Conservation (phyloP, 2,888 invertebrate species). For the Pseudococcus jackbeardsleyi region DNA sequence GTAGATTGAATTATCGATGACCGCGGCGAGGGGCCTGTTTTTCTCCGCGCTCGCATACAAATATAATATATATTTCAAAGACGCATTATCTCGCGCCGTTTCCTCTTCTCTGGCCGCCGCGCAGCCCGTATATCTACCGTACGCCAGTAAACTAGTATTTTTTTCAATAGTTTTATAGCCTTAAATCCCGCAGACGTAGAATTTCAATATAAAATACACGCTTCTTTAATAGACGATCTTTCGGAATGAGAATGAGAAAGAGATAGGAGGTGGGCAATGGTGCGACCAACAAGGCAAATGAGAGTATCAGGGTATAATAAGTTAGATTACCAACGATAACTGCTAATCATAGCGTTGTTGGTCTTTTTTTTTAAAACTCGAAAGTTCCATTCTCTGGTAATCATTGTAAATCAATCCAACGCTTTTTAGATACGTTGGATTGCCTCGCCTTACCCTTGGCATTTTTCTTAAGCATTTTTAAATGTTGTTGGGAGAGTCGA, state of each 20-base stretch:
- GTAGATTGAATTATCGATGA: conserved; percentile 62
- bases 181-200: conserved; percentile 60
- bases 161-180: conserved; percentile 61
- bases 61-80: conserved; percentile 41
- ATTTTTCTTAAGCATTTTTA: not conserved
- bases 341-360: conserved; percentile 36
- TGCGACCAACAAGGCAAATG: not conserved
- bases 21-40: conserved; percentile 43
- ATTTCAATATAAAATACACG: conserved; percentile 60
- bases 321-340: conserved; percentile 63
- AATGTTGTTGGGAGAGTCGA: not conserved
- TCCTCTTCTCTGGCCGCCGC: not conserved
- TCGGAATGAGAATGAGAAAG: conserved; percentile 36
- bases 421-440: conserved; percentile 31
- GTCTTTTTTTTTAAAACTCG: conserved; percentile 16
- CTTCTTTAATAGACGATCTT: conserved; percentile 52
- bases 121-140: not conserved
- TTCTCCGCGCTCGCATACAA: not conserved
- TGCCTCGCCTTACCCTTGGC: not conserved
- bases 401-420: conserved; percentile 62
- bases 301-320: conserved; percentile 59
- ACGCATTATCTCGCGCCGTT: conserved; percentile 59
- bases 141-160: conserved; percentile 57
- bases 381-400: conserved; percentile 59
- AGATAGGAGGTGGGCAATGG: conserved; percentile 5